Evolutionary conservation across 2,888 invertebrate genomes (phyloP).

Genomic region (Clitarchus hookeri): DNA sequence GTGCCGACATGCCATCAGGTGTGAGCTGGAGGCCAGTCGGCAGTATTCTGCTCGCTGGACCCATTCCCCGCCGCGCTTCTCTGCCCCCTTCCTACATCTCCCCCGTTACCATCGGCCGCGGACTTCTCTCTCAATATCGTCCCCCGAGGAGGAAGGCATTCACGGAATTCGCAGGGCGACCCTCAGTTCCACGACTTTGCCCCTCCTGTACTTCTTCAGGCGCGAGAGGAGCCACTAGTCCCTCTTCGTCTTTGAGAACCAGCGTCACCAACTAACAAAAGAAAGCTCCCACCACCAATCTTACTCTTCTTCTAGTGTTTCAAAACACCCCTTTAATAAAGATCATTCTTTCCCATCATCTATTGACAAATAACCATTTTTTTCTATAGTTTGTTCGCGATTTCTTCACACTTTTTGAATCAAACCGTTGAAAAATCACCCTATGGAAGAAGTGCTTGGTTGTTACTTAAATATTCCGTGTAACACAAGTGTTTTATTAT

Average conservation of each 20-base stretch:
- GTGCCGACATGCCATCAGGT: slow-evolving; percentile 2
- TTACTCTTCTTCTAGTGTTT: too few species aligned
- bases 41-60: not conserved
- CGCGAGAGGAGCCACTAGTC: not conserved
- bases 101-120: not conserved
- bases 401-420: too few species aligned
- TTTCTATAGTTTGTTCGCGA: too few species aligned
- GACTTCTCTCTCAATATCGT: slow-evolving; percentile 5
- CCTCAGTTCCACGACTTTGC: not conserved
- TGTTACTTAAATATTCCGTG: too few species aligned
- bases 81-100: not conserved
- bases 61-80: not conserved
- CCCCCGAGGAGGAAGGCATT: not conserved
- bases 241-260: not conserved
- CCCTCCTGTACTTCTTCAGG: not conserved
- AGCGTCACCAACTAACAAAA: too few species aligned
- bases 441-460: too few species aligned
- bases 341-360: too few species aligned
- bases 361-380: too few species aligned
- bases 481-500: too few species aligned
- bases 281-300: too few species aligned
- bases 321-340: too few species aligned
- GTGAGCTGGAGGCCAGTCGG: not conserved
- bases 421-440: too few species aligned
- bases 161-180: not conserved